Base-by-base conservation (phyloP, 2,888 invertebrate genomes). In the Nomada fucata region DNA sequence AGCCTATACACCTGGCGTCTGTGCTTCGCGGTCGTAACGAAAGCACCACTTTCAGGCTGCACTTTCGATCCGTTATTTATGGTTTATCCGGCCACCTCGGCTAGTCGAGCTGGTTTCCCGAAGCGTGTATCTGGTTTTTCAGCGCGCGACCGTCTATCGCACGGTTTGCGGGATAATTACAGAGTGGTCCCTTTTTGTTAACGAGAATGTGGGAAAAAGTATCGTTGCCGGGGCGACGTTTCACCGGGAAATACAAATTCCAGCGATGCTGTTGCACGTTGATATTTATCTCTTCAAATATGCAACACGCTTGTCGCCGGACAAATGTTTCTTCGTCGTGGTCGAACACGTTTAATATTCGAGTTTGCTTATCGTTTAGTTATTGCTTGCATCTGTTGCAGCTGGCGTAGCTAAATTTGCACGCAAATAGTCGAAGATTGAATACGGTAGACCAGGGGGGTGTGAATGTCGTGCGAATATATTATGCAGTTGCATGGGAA, bases 61-160 rank as follows among this genome's bases (percentile, higher is more conserved):
- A 52, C 72, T 72, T 76, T 77, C 73, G 73, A 77, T 77, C 73
- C 50, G 65, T 73, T 73, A 73, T 73, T 77, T 77, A 77, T 73
- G 76, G 44, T 65, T 73, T 65, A 73, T 60, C 73, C 72, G 50
- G 50, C 57, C 42, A 55, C 57, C 47, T 20, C 42, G 20, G 64
- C 50, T n/a, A 20, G 59, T 65, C 63, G 59, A 52, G 55, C 76
- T 73, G 44, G 65, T 73, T 77, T 77, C 59, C 65, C 73, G 26
- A 57, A 50, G 36, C 36, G 44, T n/a, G 36, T 60, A 52, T 53
- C 69, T 44, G 47, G 47, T 18, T 63, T 72, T 63, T 63, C 53
- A 20, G 36, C 53, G 20, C 23, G 10, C 36, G 18, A 15, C 23
- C 36, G 4, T n/a, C 63, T 26, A 53, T 55, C 61, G 63, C 63